Evolutionary conservation across 2,113 vertebrate species (phyloP).

Genomic region (Caretta caretta): DNA sequence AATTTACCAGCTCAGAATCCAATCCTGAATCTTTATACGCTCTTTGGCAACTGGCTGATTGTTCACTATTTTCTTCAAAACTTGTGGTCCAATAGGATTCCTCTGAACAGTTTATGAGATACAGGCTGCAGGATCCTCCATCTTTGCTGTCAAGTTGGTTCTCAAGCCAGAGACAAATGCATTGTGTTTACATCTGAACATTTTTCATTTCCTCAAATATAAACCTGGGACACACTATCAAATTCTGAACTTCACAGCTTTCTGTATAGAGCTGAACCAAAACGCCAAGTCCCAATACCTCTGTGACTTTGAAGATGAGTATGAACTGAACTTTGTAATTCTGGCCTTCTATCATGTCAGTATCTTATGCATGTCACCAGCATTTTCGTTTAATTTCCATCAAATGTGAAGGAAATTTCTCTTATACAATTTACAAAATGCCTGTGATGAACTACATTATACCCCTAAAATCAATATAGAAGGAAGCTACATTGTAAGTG

Average conservation of each 20-base stretch:
- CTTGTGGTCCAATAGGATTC: neutral
- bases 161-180: neutral
- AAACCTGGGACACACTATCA: neutral
- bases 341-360: neutral
- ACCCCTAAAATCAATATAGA: neutral
- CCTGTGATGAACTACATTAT: neutral
- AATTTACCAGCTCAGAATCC: neutral
- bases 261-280: neutral
- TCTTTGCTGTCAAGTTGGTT: neutral
- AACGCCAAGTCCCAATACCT: neutral
- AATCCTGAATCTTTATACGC: neutral
- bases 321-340: neutral
- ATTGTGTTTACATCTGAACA: neutral
- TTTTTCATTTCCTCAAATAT: neutral
- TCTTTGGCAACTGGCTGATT: neutral
- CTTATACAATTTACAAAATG: neutral
- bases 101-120: conserved; percentile 31
- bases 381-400: neutral
- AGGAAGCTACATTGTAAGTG: neutral
- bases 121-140: neutral
- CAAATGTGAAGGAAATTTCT: neutral
- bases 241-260: neutral
- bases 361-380: neutral
- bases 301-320: neutral
- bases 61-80: neutral